Conservation (phyloP, 2,113 vertebrate genomes). For the Okapia johnstoni region DNA sequence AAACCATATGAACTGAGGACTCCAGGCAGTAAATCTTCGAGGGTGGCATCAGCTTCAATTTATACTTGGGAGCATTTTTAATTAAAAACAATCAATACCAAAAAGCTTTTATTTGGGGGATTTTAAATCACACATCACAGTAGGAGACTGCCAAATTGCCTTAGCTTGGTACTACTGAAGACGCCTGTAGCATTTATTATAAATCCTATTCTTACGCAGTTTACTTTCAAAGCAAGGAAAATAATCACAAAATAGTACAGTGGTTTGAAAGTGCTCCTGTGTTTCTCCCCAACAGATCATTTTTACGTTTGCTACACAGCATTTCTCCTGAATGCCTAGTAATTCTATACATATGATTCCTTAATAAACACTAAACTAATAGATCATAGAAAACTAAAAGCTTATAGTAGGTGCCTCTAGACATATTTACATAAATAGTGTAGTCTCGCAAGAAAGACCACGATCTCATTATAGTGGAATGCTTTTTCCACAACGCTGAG, state of each 20-base stretch:
- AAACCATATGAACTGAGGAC: neutral
- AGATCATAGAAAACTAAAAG: slow-evolving; percentile 86
- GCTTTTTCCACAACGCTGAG: slow-evolving; percentile 59
- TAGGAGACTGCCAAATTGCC: slow-evolving; percentile 76
- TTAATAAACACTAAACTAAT: slow-evolving; percentile 81
- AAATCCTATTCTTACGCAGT: slow-evolving; percentile 74
- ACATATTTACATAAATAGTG: slow-evolving; percentile 84
- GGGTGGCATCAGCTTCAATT: slow-evolving; percentile 69
- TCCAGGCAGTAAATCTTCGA: slow-evolving; percentile 66
- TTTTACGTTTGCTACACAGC: slow-evolving; percentile 54
- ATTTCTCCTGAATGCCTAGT: slow-evolving; percentile 68
- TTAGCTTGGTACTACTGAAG: slow-evolving; percentile 70
- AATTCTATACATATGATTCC: slow-evolving; percentile 78
- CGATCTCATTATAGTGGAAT: slow-evolving; percentile 71
- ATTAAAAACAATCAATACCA: slow-evolving; percentile 79
- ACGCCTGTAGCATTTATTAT: slow-evolving; percentile 75
- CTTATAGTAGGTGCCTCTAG: slow-evolving; percentile 80
- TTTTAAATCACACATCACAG: slow-evolving; percentile 77
- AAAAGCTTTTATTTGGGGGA: slow-evolving; percentile 79
- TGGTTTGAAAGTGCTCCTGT: slow-evolving; percentile 51
- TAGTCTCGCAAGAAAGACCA: slow-evolving; percentile 78
- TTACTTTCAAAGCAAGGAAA: slow-evolving; percentile 75
- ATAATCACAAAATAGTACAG: slow-evolving; percentile 68
- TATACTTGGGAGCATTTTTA: slow-evolving; percentile 77
- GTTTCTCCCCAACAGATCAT: slow-evolving; percentile 60